Evolutionary conservation across 2,113 vertebrate species (phyloP).

Genomic region (Prunella fulvescens): DNA sequence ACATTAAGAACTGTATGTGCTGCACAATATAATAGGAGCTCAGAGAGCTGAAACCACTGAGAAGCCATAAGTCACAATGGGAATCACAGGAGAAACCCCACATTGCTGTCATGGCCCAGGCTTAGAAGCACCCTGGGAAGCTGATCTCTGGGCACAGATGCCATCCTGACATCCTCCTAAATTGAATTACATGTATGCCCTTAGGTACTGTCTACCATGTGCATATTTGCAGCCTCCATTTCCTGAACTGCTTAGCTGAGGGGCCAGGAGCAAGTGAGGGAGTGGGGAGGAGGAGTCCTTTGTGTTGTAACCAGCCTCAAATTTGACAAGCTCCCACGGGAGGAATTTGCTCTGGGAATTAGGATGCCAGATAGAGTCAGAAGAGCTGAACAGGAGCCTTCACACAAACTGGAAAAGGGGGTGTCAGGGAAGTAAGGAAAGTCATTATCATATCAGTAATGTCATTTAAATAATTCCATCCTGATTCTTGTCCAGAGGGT

Average conservation of each 20-base stretch:
- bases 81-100: neutral
- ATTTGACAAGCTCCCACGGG: accelerated
- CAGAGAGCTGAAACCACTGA: neutral
- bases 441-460: neutral
- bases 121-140: neutral
- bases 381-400: neutral
- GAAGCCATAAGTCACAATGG: neutral
- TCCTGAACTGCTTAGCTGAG: neutral
- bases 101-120: neutral
- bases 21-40: neutral
- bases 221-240: accelerated
- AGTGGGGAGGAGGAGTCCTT: neutral
- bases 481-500: neutral
- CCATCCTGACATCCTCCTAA: neutral
- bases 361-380: neutral
- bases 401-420: neutral
- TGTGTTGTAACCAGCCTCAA: neutral
- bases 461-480: neutral
- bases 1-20: neutral
- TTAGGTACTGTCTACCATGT: neutral
- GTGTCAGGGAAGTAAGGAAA: neutral
- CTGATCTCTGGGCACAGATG: neutral
- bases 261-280: neutral
- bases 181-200: neutral
- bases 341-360: neutral